Evolutionary conservation across 2,797 vertebrate species (phyloP).

Genomic region (Tragopan temminckii): DNA sequence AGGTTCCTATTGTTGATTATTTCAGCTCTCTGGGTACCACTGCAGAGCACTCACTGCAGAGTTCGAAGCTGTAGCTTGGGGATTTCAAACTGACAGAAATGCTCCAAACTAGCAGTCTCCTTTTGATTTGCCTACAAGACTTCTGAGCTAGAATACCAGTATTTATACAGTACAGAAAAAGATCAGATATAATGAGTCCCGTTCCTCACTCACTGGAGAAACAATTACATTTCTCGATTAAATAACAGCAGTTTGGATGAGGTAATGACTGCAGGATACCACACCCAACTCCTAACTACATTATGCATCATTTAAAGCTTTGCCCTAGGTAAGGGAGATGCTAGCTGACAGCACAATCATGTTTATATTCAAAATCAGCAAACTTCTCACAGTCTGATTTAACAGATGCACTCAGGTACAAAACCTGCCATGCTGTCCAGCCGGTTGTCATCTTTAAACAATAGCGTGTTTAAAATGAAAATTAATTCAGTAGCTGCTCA

Average conservation of each 20-base stretch:
- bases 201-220: slow-evolving; percentile 32
- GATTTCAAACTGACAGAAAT: slow-evolving; percentile 63
- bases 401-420: slow-evolving; percentile 42
- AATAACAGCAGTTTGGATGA: slow-evolving; percentile 25
- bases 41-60: slow-evolving; percentile 26
- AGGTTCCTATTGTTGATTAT: slow-evolving; percentile 62
- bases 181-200: slow-evolving; percentile 37
- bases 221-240: slow-evolving; percentile 21
- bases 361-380: slow-evolving; percentile 5
- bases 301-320: not conserved
- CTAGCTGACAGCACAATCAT: not conserved
- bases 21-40: slow-evolving; percentile 49
- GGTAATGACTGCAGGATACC: slow-evolving; percentile 18
- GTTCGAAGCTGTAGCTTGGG: slow-evolving; percentile 24
- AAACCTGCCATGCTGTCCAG: slow-evolving; percentile 29
- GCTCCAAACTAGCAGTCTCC: slow-evolving; percentile 33
- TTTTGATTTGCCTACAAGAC: slow-evolving; percentile 58
- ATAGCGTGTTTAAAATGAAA: slow-evolving; percentile 58
- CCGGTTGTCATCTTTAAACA: slow-evolving; percentile 39
- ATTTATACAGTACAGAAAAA: not conserved
- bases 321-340: not conserved
- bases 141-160: slow-evolving; percentile 19
- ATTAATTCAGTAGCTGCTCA: slow-evolving; percentile 62
- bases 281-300: not conserved
- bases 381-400: not conserved